phyloP scores from a whole-genome alignment of 2,797 vertebrate species.

The Cuniculus paca region DNA sequence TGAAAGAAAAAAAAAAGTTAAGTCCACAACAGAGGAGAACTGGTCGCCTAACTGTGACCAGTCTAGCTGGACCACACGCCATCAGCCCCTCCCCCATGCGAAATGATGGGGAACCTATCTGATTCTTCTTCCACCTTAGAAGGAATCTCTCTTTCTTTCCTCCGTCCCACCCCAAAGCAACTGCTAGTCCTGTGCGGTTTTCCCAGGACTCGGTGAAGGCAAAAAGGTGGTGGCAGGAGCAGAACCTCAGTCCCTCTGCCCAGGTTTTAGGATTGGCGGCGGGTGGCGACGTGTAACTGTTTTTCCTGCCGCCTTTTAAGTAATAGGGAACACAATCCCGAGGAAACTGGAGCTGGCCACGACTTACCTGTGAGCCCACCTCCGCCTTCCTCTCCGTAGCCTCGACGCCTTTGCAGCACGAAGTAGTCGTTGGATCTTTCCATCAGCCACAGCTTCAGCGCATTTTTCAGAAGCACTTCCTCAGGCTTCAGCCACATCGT shows the following conservation, averaged over 20 bases:
- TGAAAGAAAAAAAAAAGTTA: constrained; percentile 69
- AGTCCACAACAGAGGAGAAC: constrained; percentile 9
- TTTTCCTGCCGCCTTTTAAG: constrained; percentile 35
- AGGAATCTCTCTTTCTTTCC: background rate
- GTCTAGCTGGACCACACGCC: background rate
- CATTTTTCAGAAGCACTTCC: constrained; percentile 97
- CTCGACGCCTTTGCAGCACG: constrained; percentile 95
- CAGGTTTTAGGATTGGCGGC: background rate
- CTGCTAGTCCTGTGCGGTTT: background rate
- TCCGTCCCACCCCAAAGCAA: constrained; percentile 10
- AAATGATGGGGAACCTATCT: background rate
- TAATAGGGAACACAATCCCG: background rate
- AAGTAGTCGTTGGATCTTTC: constrained; percentile 97
- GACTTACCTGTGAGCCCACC: constrained; percentile 95
- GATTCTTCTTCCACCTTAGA: background rate
- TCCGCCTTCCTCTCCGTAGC: constrained; percentile 95
- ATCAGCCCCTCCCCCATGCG: background rate
- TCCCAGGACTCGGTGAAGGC: background rate
- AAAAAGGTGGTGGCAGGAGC: constrained; percentile 43
- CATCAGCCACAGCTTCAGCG: constrained; percentile 96
- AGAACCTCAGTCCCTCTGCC: background rate
- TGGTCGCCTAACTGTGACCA: background rate
- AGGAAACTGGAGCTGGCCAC: background rate
- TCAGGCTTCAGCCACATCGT: constrained; percentile 98
- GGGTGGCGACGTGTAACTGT: constrained; percentile 58